Percentiles rank a stretch among this genome's conserved stretches.
phyloP scores from a whole-genome alignment of 1,140 invertebrate species.

The Scaptomyza hsui region DNA sequence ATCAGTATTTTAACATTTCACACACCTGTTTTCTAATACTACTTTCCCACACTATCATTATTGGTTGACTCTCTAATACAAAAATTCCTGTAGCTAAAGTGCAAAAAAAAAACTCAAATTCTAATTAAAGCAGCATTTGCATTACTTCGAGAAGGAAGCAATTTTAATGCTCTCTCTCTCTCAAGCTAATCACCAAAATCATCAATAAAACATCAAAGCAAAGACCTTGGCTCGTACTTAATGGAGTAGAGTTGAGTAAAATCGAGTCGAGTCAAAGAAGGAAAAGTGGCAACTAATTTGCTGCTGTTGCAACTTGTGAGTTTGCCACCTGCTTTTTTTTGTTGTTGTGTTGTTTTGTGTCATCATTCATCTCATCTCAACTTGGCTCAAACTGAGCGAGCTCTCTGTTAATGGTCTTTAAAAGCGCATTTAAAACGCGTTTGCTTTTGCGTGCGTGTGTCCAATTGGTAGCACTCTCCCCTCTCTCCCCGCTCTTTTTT shows the following conservation, averaged over 20 bases:
- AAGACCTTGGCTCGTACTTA: neutral
- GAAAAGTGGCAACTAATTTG: constrained; percentile 51
- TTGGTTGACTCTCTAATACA: constrained; percentile 2
- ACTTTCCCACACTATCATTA: constrained; percentile 3
- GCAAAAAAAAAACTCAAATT: constrained; percentile 56
- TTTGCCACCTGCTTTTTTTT: constrained; percentile 61
- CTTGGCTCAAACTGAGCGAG: neutral
- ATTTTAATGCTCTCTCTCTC: constrained; percentile 1
- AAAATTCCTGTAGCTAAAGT: neutral
- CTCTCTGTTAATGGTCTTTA: constrained; percentile 54
- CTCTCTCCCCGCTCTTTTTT: neutral
- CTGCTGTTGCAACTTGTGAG: constrained; percentile 17
- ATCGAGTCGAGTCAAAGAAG: neutral
- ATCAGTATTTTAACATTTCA: no score
- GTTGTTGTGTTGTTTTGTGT: constrained; percentile 17
- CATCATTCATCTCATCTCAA: constrained; percentile 40
- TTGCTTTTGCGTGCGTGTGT: constrained; percentile 45
- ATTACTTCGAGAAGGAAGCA: constrained; percentile 15
- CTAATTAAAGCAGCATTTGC: constrained; percentile 55
- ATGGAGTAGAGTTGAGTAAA: neutral
- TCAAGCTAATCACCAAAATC: constrained; percentile 63
- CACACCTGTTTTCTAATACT: neutral
- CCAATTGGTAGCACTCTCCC: constrained; percentile 41
- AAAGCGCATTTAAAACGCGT: constrained; percentile 75
- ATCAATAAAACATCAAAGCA: constrained; percentile 76